Evolutionary conservation across 2,888 invertebrate genomes (phyloP).

Genomic region (Phalangium opilio): DNA sequence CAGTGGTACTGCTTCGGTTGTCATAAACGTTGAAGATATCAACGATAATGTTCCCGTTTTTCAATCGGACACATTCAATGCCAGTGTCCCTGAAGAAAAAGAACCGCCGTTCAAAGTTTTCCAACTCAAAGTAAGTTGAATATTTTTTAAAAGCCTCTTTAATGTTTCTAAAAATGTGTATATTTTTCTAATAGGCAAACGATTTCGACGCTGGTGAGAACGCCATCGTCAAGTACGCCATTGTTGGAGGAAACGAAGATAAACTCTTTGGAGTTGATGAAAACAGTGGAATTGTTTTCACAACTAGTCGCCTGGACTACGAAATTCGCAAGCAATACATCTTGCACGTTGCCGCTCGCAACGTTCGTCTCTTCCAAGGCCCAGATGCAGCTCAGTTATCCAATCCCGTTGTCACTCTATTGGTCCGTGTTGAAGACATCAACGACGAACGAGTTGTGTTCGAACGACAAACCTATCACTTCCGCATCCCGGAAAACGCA

Average conservation of each 20-base stretch:
- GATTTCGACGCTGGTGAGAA: conserved; percentile 67
- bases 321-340: conserved; percentile 22
- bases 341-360: conserved; percentile 24
- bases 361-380: conserved; percentile 23
- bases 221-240: conserved; percentile 52
- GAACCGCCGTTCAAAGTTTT: conserved; percentile 22
- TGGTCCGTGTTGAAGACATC: conserved; percentile 23
- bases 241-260: conserved; percentile 24
- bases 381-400: conserved; percentile 19
- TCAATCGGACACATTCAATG: conserved; percentile 19
- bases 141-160: neutral
- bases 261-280: conserved; percentile 23
- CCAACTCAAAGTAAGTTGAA: conserved; percentile 17
- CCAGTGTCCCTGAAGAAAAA: conserved; percentile 21
- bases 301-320: conserved; percentile 22
- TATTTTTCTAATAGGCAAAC: conserved; percentile 36
- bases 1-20: conserved; percentile 21
- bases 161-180: neutral
- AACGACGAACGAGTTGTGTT: conserved; percentile 24
- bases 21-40: conserved; percentile 61
- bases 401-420: conserved; percentile 23
- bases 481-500: conserved; percentile 22
- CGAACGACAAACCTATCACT: conserved; percentile 22
- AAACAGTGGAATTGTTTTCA: conserved; percentile 22
- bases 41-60: conserved; percentile 76